These are phyloP conservation scores for Noctua fimbriata DNA, from an alignment of 2,888 invertebrate genomes.

Conservation along the genomic window DNA sequence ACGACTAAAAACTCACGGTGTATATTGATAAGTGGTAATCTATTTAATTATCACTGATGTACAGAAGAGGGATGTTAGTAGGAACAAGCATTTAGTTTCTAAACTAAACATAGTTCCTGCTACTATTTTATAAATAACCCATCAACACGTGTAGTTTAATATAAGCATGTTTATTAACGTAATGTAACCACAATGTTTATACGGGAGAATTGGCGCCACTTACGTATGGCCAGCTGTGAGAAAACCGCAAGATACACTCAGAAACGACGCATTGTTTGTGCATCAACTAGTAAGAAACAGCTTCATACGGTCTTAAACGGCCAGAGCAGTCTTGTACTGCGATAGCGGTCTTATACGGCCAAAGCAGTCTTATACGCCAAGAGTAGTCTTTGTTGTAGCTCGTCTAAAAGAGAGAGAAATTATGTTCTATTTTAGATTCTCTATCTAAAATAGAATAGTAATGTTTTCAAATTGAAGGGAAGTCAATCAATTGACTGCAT, in stretches of 20 bases:
- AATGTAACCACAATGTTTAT: background rate
- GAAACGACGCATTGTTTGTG: constrained; percentile 31
- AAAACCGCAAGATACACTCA: constrained; percentile 15
- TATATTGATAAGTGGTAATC: too few relatives aligned
- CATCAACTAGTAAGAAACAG: background rate
- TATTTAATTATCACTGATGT: too few relatives aligned
- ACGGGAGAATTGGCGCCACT: constrained; percentile 4
- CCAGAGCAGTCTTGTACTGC: background rate
- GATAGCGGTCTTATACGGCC: background rate
- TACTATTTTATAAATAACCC: background rate
- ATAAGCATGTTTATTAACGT: background rate
- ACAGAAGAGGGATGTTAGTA: background rate
- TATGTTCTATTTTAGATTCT: background rate
- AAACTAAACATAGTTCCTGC: background rate
- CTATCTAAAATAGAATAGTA: too few relatives aligned
- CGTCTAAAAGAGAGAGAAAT: background rate
- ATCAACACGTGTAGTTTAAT: background rate
- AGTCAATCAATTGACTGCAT: too few relatives aligned
- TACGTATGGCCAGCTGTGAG: constrained; percentile 18
- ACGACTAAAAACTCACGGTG: too few relatives aligned
- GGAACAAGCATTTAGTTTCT: background rate
- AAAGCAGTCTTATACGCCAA: background rate
- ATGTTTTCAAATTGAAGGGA: background rate
- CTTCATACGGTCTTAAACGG: background rate
- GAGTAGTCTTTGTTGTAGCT: background rate